A percentile compares a stretch with the other conserved stretches of the same genome.
Conservation (phyloP, 2,888 invertebrate genomes). For the Carterocephalus palaemon region DNA sequence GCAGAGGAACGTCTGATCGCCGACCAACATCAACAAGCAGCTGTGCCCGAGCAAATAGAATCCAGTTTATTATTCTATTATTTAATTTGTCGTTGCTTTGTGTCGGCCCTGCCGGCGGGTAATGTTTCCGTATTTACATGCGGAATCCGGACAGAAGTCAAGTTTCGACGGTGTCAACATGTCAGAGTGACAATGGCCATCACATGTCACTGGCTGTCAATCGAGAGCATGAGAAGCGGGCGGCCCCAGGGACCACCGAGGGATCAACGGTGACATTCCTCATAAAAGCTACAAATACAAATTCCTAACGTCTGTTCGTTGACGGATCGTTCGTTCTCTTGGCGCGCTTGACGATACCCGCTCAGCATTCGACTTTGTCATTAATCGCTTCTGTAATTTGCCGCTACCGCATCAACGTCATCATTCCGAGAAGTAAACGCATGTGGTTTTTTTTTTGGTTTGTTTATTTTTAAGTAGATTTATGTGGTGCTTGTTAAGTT, state of each 20-base stretch:
- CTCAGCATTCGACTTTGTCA: slow-evolving; percentile 27
- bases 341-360: slow-evolving; percentile 37
- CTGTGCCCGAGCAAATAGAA: slow-evolving; percentile 48
- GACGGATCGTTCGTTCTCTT: slow-evolving; percentile 63
- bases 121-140: slow-evolving; percentile 75
- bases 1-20: slow-evolving; percentile 2
- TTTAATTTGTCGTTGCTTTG: slow-evolving; percentile 76
- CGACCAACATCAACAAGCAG: slow-evolving; percentile 43
- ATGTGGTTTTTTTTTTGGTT: not conserved
- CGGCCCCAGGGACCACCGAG: slow-evolving; percentile 46
- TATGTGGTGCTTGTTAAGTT: not conserved
- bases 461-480: too few relatives aligned
- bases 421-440: slow-evolving; percentile 22
- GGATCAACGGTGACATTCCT: slow-evolving; percentile 41
- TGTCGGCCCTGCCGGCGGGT: slow-evolving; percentile 50
- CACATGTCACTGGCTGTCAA: slow-evolving; percentile 72
- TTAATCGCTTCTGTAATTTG: slow-evolving; percentile 33
- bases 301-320: slow-evolving; percentile 54
- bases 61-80: slow-evolving; percentile 69
- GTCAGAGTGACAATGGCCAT: slow-evolving; percentile 72
- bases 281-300: slow-evolving; percentile 52
- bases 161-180: slow-evolving; percentile 76
- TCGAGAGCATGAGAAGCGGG: slow-evolving; percentile 71
- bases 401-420: slow-evolving; percentile 26
- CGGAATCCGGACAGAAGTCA: slow-evolving; percentile 75